Evolutionary conservation across 2,797 vertebrate genomes (phyloP).

Genomic region (Myotis pilosus): DNA sequence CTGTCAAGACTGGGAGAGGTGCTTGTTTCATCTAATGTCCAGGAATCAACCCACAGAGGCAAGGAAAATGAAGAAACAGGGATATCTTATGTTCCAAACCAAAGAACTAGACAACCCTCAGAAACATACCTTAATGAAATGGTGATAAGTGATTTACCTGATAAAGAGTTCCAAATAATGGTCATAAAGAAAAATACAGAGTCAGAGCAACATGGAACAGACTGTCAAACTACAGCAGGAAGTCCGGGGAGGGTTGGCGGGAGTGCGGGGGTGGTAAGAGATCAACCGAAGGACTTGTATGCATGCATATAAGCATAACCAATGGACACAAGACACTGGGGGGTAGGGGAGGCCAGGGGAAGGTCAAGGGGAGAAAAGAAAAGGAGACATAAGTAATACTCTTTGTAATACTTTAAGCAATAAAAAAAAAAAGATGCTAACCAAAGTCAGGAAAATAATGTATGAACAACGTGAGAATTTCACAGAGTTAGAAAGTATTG

Average conservation of each 20-base stretch:
- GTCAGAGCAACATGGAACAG: too few relatives aligned
- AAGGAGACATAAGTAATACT: too few relatives aligned
- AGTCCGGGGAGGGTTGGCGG: too few relatives aligned
- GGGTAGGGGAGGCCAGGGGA: too few relatives aligned
- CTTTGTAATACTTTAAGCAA: too few relatives aligned
- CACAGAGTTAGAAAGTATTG: not conserved
- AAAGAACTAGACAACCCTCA: not conserved
- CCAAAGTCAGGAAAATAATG: not conserved
- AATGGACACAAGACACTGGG: too few relatives aligned
- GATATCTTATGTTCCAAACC: not conserved
- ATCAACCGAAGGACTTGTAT: too few relatives aligned
- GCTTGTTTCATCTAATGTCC: not conserved
- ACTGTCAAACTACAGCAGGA: too few relatives aligned
- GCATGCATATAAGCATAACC: too few relatives aligned
- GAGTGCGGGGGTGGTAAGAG: too few relatives aligned
- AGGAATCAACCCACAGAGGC: not conserved
- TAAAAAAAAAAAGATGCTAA: not conserved
- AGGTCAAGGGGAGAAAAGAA: too few relatives aligned
- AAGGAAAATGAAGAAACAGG: not conserved
- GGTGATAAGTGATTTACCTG: not conserved
- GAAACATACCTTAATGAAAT: not conserved
- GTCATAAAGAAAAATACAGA: not conserved
- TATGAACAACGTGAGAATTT: not conserved
- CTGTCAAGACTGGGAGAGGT: not conserved
- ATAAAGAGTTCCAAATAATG: not conserved